Evolutionary conservation across 2,888 invertebrate genomes (phyloP), one percentile per base, ranked within the genome.

Genomic region (Eremobia ochroleuca): DNA sequence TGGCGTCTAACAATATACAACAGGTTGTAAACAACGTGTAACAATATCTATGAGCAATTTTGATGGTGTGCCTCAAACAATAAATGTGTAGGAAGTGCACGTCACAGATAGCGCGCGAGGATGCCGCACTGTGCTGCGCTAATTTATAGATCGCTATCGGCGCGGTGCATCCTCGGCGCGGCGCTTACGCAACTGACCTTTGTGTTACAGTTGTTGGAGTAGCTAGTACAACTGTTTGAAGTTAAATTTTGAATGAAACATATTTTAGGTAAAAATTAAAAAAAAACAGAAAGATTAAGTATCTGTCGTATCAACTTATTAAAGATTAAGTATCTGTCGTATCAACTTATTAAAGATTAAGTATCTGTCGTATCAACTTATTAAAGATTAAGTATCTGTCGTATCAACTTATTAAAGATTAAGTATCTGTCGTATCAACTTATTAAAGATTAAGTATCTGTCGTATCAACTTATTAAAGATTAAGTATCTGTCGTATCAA

Each of bases 121-220:
- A 81, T 83, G 66, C 77, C 75, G 43, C 71, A 62, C 76, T 77
- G 80, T 76, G 82, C 82, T 88, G 88, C 88, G 85, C 88, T 89
- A 88, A 86, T 88, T 85, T 79, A 82, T 79, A 86, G 89, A 89
- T 89, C 83, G 78, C 81, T 88, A 89, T 89, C 89, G 18, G 52
- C 55, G 79, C 83, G 77, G 80, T 68, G 73, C 84, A 89, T 89
- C 88, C 89, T 88, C 84, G 77, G 21, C 52, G 76, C 62, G 82
- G 76, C 79, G 81, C 79, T 88, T 89, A 80, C 86, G 89, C 88
- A 89, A 89, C 67, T 77, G 88, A 86, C 89, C 87, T 87, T 82
- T 81, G 78, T 83, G 79, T 72, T 73, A 83, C 62, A 80, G 25
- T 83, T 76, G 73, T 79, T 83, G 40, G 31, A 74, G 73, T 75